A percentile compares a stretch with the other conserved stretches of the same genome.
Conservation (phyloP, 1,140 invertebrate species). For the Bombus soroeensis region DNA sequence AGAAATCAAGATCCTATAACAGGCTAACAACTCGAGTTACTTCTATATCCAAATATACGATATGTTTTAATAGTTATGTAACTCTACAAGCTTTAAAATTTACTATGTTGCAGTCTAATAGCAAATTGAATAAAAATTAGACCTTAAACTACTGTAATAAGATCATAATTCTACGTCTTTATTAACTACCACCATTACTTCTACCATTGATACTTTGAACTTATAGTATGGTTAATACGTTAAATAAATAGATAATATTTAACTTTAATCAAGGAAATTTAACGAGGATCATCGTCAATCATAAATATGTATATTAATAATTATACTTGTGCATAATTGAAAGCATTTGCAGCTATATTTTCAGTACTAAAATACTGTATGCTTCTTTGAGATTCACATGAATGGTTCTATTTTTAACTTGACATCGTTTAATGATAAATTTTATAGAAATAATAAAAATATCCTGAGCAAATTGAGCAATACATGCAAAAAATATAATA, state of each 20-base stretch:
- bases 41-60: slow-evolving; percentile 26
- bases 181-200: slow-evolving; percentile 42
- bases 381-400: not conserved
- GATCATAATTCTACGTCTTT: slow-evolving; percentile 23
- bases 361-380: not conserved
- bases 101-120: slow-evolving; percentile 34
- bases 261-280: slow-evolving; percentile 21
- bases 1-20: slow-evolving; percentile 26
- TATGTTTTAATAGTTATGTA: slow-evolving; percentile 28
- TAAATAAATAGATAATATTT: slow-evolving; percentile 6
- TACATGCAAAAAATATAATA: slow-evolving; percentile 22
- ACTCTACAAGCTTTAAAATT: slow-evolving; percentile 45
- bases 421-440: not conserved
- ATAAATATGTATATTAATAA: slow-evolving; percentile 25
- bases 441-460: not conserved
- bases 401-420: not conserved
- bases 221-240: not conserved
- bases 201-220: slow-evolving; percentile 16
- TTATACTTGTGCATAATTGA: slow-evolving; percentile 52
- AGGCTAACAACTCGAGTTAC: slow-evolving; percentile 12
- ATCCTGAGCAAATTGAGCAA: not conserved
- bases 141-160: slow-evolving; percentile 24
- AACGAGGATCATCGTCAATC: not conserved
- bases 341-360: slow-evolving; percentile 41
- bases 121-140: slow-evolving; percentile 21